Evolutionary conservation across 2,888 invertebrate genomes (phyloP), one percentile per base, ranked within the genome.

Genomic region (Microdon myrmicae): DNA sequence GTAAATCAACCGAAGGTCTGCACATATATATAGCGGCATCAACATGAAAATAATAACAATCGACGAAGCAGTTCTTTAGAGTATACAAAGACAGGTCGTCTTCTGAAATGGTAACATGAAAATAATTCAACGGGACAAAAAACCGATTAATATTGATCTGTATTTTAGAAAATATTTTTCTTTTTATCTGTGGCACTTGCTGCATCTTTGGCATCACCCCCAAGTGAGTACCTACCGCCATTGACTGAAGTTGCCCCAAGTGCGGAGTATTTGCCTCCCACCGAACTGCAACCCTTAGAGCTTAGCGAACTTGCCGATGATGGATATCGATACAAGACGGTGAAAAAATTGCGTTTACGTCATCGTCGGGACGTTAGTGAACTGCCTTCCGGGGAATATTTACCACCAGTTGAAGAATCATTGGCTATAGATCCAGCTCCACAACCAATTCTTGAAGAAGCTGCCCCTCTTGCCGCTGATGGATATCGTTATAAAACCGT

Each of bases 141-240:
- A n/a, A n/a, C n/a, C n/a, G 26, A n/a, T 17, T 38, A 20, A 20
- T 22, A 34, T 8, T 6, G 14, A 28, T 54, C 37, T 35, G 7
- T 25, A 41, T 68, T 71, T 26, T 68, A 76, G 76, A 75, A 71
- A 72, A 70, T 74, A 66, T 72, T 76, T 39, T 67, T 71, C 55
- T 69, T 73, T 64, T 71, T 71, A 35, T 75, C 76, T 51, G 74
- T 74, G 68, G 70, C 73, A 53, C 68, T 75, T 67, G 71, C 74
- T 67, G 71, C 72, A 41, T 72, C 74, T 47, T 69, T 43, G 16
- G 53, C 53, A 29, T 53, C 66, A 14, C 19, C 67, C 13, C 45
- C 56, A 31, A 58, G 32, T 22, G 68, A 68, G 8, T 67, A 67
- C 20, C 41, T 41, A 23, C 29, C 56, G 8, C 56, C 56, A 47